Evolutionary conservation across 1,140 invertebrate genomes (phyloP), one percentile per base, ranked within the genome.

Genomic region (Brachystomella parvula): DNA sequence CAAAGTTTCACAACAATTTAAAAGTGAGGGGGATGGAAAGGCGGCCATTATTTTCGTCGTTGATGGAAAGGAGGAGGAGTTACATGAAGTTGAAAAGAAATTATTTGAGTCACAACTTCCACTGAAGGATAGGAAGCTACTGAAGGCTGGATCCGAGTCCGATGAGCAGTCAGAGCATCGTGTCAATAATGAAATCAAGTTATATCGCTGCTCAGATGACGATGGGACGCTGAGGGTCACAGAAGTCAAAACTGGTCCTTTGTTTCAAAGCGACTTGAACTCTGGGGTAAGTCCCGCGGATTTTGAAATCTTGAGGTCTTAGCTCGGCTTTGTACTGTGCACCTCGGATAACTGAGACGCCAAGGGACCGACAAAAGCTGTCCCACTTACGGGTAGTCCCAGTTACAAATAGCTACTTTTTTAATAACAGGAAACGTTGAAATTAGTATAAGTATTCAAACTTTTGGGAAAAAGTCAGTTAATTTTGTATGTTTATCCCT

Each of bases 191-290:
- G 78, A 73, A 79, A 78, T 89, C 3, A 84, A 85, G 69, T 79
- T 88, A 39, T 86, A 86, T 77, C 80, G 84, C 74, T 87, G 89
- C 81, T 83, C 83, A 67, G 86, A 91, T 72, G 87, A 87, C 72
- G 83, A 84, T 65, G 89, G 89, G 3, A 90, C 91, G 61, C 86
- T 94, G 60, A 86, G 92, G 70, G 84, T 96, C 0, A 87, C 88
- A 61, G 91, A 96, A 79, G 78, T 95, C 0, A 95, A 94, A 77
- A 84, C 85, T 35, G 90, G 90, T 1, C 89, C 91, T 24, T 82
- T 96, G 0, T 81, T 81, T 24, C 87, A 91, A 73, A 79, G 82
- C 17, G 92, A 96, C 80, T 81, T 97, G 32, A 82, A 83, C 68
- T 86, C 86, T n/a, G 82, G 84, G 70, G 86, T 89, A 75, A 79